Conservation (phyloP, 1,140 invertebrate species). For the Elysia chlorotica region DNA sequence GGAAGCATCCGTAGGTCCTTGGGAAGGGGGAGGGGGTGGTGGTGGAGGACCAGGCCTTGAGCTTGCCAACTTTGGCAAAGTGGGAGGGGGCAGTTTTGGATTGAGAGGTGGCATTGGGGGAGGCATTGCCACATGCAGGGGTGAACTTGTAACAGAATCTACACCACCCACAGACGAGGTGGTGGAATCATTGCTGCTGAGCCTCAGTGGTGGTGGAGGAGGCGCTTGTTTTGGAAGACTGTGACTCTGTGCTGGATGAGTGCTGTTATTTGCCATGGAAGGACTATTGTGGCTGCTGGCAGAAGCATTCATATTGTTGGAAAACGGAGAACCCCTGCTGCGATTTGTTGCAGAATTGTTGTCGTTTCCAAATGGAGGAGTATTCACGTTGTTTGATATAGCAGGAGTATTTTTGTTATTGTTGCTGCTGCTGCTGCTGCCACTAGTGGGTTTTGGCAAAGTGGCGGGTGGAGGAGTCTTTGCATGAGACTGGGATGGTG, state of each 20-base stretch:
- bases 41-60: not conserved
- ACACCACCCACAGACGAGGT: not conserved
- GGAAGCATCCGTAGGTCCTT: not conserved
- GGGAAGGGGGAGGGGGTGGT: slow-evolving; percentile 8
- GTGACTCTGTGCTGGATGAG: no score
- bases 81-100: slow-evolving; percentile 29
- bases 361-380: no score
- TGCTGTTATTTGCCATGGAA: no score
- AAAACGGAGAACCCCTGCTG: no score
- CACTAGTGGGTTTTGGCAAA: slow-evolving; percentile 10
- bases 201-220: slow-evolving; percentile 20
- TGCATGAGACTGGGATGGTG: not conserved
- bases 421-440: slow-evolving; percentile 12
- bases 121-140: slow-evolving; percentile 21
- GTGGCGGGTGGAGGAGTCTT: slow-evolving; percentile 22
- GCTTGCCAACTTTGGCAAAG: slow-evolving; percentile 19
- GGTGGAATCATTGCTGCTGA: not conserved
- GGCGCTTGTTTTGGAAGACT: slow-evolving; percentile 14
- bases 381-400: not conserved
- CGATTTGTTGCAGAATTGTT: no score
- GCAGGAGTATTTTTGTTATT: not conserved
- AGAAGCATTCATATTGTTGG: no score
- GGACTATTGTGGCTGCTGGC: no score
- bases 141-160: slow-evolving; percentile 20
- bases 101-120: slow-evolving; percentile 29